These are phyloP conservation scores for mouse (Mus musculus) DNA, from an alignment of 2,113 vertebrate genomes.

Conservation along the genomic window DNA sequence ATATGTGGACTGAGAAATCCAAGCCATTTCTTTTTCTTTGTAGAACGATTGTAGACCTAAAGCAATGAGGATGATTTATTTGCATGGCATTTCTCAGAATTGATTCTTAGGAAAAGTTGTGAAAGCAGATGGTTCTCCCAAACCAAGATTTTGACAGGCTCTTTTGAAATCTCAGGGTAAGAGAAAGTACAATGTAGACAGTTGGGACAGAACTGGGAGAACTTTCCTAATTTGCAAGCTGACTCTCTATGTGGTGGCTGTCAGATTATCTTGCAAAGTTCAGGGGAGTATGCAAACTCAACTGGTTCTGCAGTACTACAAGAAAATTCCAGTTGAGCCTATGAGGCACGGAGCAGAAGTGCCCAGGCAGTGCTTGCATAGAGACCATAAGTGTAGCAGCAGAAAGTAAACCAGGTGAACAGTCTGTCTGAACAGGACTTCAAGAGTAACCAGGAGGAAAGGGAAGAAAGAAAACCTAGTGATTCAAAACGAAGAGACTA, in stretches of 20 bases:
- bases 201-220: not conserved
- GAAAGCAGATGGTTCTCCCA: not conserved
- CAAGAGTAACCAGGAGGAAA: no score
- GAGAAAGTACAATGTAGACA: not conserved
- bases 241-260: not conserved
- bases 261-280: not conserved
- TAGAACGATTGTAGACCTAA: not conserved
- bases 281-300: not conserved
- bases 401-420: not conserved
- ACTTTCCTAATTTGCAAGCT: not conserved
- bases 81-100: constrained; percentile 19
- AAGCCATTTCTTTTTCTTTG: constrained; percentile 46
- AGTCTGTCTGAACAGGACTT: not conserved
- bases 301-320: not conserved
- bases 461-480: not conserved
- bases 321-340: not conserved
- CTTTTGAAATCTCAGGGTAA: not conserved
- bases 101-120: constrained; percentile 20
- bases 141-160: not conserved
- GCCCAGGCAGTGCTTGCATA: no score
- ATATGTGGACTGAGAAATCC: not conserved
- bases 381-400: not conserved
- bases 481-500: not conserved
- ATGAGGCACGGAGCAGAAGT: not conserved
- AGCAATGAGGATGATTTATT: constrained; percentile 1